Conservation (phyloP, 2,888 invertebrate species). For the Pheosia tremula region DNA sequence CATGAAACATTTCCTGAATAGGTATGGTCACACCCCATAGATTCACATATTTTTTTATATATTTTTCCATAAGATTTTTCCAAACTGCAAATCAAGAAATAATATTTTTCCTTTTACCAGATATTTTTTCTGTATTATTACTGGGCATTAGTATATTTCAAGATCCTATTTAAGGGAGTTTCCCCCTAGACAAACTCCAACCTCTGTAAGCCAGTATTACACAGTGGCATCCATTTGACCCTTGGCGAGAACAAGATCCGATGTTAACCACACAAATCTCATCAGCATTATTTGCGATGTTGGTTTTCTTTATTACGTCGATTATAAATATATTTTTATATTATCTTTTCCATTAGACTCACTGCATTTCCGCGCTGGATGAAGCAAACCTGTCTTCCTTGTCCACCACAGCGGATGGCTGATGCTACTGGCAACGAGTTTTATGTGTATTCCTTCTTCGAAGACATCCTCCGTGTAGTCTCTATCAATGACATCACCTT, state of each 20-base stretch:
- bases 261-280: too few relatives aligned
- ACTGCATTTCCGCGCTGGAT: constrained; percentile 94
- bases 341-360: constrained; percentile 72
- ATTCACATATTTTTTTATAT: too few relatives aligned
- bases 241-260: too few relatives aligned
- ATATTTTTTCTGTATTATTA: too few relatives aligned
- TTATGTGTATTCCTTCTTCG: constrained; percentile 90
- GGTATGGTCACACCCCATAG: constrained; percentile 63
- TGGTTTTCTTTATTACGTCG: too few relatives aligned
- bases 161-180: too few relatives aligned
- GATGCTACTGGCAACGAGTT: constrained; percentile 83
- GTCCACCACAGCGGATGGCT: constrained; percentile 85
- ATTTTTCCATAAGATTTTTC: background rate
- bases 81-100: background rate
- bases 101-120: too few relatives aligned
- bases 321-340: constrained; percentile 10
- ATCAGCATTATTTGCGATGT: too few relatives aligned
- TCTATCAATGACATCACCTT: constrained; percentile 88
- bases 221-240: too few relatives aligned
- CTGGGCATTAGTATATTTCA: too few relatives aligned
- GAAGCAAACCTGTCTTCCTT: constrained; percentile 90
- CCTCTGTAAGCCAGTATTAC: too few relatives aligned
- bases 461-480: constrained; percentile 89
- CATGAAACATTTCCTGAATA: constrained; percentile 90
- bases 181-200: too few relatives aligned